Evolutionary conservation across 2,113 vertebrate genomes (phyloP).

Genomic region (Bagarius yarrelli): DNA sequence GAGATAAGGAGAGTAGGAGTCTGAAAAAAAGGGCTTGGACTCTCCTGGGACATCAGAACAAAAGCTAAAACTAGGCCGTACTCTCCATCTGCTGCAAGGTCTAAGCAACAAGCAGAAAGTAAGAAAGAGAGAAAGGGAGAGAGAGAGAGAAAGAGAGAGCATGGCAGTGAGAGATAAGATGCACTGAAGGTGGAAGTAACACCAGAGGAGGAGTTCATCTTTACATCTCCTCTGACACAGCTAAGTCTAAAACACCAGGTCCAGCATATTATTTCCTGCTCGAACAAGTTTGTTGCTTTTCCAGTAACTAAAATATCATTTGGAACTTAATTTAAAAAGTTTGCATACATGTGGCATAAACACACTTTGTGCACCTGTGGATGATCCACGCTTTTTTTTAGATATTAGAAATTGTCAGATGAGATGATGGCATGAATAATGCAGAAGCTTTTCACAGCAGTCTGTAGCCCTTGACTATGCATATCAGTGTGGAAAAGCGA

Average conservation of each 20-base stretch:
- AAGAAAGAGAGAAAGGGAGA: conserved; percentile 37
- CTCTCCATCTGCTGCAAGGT: conserved; percentile 97
- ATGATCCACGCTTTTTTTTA: no score
- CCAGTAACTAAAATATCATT: conserved; percentile 74
- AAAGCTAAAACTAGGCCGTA: conserved; percentile 95
- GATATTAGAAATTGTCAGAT: conserved; percentile 58
- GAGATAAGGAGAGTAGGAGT: conserved; percentile 78
- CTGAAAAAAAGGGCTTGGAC: conserved; percentile 67
- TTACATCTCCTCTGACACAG: neutral
- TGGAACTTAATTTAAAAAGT: conserved; percentile 80
- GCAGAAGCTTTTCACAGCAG: conserved; percentile 51
- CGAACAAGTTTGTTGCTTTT: conserved; percentile 35
- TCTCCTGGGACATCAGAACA: conserved; percentile 94
- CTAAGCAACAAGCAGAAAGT: conserved; percentile 63
- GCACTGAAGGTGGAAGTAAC: neutral
- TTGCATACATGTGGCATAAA: conserved; percentile 69
- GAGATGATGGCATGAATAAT: conserved; percentile 58
- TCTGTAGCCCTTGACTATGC: conserved; percentile 36
- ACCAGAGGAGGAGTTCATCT: neutral
- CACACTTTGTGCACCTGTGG: no score
- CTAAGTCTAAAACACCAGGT: neutral
- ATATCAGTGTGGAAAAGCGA: conserved; percentile 38
- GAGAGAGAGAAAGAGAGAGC: conserved; percentile 16
- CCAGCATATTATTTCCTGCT: neutral
- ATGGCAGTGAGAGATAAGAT: conserved; percentile 2